Evolutionary conservation across 2,113 vertebrate genomes (phyloP), one percentile per base, ranked within the genome.

Genomic region (Clarias macrocephalus): DNA sequence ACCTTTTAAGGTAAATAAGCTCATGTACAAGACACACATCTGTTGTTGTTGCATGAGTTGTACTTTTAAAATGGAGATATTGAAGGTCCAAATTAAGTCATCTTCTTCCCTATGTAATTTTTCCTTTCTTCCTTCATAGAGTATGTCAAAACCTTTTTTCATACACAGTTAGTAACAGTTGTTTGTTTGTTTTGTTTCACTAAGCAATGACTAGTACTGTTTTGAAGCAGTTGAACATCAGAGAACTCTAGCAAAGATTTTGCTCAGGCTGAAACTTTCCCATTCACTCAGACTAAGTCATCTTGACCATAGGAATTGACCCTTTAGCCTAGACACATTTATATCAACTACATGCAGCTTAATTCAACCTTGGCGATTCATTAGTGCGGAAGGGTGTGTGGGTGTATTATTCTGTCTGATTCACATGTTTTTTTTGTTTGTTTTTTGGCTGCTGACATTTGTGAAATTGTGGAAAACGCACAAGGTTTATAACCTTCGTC

Each of bases 361-460:
- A 19, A 76, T 66, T 33, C 1, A 3, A 63, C 30, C 54, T 33
- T 13, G 23, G 42, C 25, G 1, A 54, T 23, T 15, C 72, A 52
- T 65, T 65, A 77, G 60, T 77, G 60, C 33, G 33, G 42, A 80
- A 60, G 11, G 73, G 62, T 80, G 81, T 62, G 70, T 68, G 86
- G 83, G 70, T n/a, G 66, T 79, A 60, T 79, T 79, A 86, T 83
- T 86, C n/a, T 63, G 59, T 75, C 60, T 88, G 89, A 88, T 89
- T 89, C 89, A 89, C 52, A 15, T 80, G 30, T 73, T 83, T 82
- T 89, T 65, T 33, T 33, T 33, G 33, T 33, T 37, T 37, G 87
- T 33, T 10, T 82, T 13, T 11, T 70, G 65, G 52, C 62, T 80
- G 79, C 72, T 65, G 66, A 83, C 56, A 52, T 88, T 80, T 63